A percentile compares a stretch with the other conserved stretches of the same genome.
phyloP scores from a whole-genome alignment of 2,797 vertebrate species.

The Acanthurus leucopareius region DNA sequence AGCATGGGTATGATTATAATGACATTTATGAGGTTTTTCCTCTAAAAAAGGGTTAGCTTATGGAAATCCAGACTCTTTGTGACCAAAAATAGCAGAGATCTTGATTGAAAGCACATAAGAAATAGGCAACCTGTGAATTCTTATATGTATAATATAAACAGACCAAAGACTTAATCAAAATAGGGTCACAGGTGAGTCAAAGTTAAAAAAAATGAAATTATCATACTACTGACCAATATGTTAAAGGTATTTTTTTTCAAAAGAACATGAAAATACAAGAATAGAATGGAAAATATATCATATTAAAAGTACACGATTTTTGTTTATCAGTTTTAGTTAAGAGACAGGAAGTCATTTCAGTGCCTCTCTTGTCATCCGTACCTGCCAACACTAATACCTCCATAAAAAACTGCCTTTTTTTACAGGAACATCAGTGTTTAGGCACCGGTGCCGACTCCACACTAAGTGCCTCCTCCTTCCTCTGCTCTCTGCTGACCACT shows the following conservation, averaged over 20 bases:
- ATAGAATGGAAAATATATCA: neutral
- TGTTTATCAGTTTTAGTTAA: constrained; percentile 34
- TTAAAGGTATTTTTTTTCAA: neutral
- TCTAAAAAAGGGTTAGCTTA: too few species aligned
- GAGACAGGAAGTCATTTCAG: constrained; percentile 30
- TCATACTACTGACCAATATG: neutral
- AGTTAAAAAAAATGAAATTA: neutral
- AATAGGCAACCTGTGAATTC: too few species aligned
- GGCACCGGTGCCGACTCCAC: constrained; percentile 45
- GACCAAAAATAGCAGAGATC: too few species aligned
- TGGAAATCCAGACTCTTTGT: too few species aligned
- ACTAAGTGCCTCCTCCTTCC: constrained; percentile 70
- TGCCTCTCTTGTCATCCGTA: constrained; percentile 22
- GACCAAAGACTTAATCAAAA: neutral
- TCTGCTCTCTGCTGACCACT: constrained; percentile 73
- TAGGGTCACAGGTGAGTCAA: neutral
- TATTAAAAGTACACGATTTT: neutral
- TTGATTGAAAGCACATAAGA: too few species aligned
- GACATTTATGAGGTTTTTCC: too few species aligned
- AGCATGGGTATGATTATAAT: too few species aligned
- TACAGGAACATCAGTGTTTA: constrained; percentile 55
- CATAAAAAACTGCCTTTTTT: constrained; percentile 41
- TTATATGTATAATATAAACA: neutral
- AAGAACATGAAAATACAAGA: neutral
- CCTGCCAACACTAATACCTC: constrained; percentile 37